Conservation (phyloP, 1,140 invertebrate species). For the Physella acuta region DNA sequence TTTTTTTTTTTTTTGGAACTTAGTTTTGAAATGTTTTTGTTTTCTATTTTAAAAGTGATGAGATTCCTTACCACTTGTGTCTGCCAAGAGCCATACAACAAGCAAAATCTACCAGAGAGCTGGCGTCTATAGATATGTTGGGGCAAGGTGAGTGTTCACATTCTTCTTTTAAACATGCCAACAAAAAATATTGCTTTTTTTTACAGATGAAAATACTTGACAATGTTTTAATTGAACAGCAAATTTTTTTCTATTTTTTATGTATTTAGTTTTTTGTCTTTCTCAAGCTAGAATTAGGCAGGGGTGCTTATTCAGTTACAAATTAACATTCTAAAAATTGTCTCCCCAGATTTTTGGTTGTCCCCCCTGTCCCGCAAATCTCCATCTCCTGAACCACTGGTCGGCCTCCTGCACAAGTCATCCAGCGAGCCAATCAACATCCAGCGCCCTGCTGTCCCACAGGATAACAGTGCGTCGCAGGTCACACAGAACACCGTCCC, state of each 20-base stretch:
- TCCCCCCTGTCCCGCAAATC: conserved; percentile 67
- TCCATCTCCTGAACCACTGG: conserved; percentile 30
- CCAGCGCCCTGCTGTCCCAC: conserved; percentile 16
- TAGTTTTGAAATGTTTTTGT: conserved; percentile 10
- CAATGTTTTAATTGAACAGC: too few relatives aligned
- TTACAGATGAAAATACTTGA: too few relatives aligned
- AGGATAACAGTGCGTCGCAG: conserved; percentile 10
- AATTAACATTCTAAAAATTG: too few relatives aligned
- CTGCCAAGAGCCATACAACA: conserved; percentile 72
- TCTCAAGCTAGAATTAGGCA: neutral
- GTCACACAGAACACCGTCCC: conserved; percentile 23
- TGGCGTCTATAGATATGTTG: conserved; percentile 84
- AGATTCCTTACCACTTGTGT: conserved; percentile 86
- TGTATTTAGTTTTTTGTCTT: conserved; percentile 6
- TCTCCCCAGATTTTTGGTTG: conserved; percentile 88
- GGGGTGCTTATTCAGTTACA: too few relatives aligned
- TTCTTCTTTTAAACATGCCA: too few relatives aligned
- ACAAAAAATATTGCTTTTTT: too few relatives aligned
- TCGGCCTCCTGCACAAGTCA: conserved; percentile 68
- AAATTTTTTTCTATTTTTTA: too few relatives aligned
- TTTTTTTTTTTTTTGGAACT: neutral
- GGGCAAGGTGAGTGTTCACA: conserved; percentile 74
- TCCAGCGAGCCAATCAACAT: conserved; percentile 54
- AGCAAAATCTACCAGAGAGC: conserved; percentile 83
- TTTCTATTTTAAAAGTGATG: conserved; percentile 76